Conservation (phyloP, 2,797 vertebrate genomes). For the Tiaroga cobitis region DNA sequence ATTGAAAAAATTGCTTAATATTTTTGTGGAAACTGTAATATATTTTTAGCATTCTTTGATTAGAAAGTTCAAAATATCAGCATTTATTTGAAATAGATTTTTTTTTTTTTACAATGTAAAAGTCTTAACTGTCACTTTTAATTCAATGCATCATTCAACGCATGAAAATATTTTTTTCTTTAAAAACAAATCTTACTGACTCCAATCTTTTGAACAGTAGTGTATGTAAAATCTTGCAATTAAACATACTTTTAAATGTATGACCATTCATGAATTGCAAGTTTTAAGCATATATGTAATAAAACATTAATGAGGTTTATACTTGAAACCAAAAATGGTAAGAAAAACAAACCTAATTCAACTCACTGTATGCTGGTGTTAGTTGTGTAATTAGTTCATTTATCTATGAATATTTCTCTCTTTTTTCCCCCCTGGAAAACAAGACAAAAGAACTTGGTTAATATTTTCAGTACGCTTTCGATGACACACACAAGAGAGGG, state of each 20-base stretch:
- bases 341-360: background rate
- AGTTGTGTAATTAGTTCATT: background rate
- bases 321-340: background rate
- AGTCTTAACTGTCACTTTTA: background rate
- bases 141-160: background rate
- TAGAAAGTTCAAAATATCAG: background rate
- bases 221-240: background rate
- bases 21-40: background rate
- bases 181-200: background rate
- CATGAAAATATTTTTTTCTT: background rate
- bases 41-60: background rate
- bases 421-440: background rate
- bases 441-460: background rate
- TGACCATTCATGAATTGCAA: too few relatives aligned
- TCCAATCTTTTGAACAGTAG: background rate
- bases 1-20: background rate
- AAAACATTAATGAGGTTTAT: background rate
- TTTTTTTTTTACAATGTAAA: background rate
- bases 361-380: background rate
- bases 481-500: conserved; percentile 1
- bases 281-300: background rate
- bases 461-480: background rate
- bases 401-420: background rate
- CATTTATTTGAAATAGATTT: background rate
- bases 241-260: background rate